These are phyloP conservation scores for Scleropages formosus DNA, from an alignment of 2,797 vertebrate genomes.

Conservation along the genomic window DNA sequence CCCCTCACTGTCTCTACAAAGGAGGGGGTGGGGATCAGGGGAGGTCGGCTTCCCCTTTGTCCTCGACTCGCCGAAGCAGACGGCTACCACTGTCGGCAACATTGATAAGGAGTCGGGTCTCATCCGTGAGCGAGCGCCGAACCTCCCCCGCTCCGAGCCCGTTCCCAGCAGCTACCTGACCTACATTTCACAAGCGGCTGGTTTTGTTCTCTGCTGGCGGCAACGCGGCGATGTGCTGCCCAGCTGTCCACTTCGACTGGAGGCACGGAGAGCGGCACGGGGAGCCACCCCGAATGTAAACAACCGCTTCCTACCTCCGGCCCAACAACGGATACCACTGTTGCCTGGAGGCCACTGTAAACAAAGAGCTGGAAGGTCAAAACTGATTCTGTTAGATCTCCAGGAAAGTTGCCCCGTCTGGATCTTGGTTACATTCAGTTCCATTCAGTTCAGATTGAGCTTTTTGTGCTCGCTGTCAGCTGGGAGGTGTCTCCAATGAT, in stretches of 20 bases:
- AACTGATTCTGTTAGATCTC: background rate
- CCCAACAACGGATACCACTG: constrained; percentile 4
- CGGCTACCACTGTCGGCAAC: background rate
- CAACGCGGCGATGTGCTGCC: constrained; percentile 29
- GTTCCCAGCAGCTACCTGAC: constrained; percentile 56
- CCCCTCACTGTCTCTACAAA: background rate
- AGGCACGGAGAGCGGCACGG: background rate
- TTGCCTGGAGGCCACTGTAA: background rate
- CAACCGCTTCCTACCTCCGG: constrained; percentile 4
- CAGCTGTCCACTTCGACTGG: constrained; percentile 20
- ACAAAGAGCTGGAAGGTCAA: background rate
- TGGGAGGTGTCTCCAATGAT: too few species aligned
- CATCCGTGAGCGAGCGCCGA: constrained; percentile 8
- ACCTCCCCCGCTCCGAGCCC: constrained; percentile 16
- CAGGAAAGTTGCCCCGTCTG: background rate
- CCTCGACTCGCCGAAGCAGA: background rate
- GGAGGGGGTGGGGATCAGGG: background rate
- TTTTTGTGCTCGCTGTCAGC: background rate
- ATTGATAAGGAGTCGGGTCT: constrained; percentile 5
- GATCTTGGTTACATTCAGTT: background rate
- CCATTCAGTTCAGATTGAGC: background rate
- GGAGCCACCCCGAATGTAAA: constrained; percentile 17
- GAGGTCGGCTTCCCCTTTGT: background rate
- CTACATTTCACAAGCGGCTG: constrained; percentile 53
- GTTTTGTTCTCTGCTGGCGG: constrained; percentile 23